These are phyloP conservation scores for Pandion haliaetus DNA, from an alignment of 2,113 vertebrate genomes.

Conservation along the genomic window DNA sequence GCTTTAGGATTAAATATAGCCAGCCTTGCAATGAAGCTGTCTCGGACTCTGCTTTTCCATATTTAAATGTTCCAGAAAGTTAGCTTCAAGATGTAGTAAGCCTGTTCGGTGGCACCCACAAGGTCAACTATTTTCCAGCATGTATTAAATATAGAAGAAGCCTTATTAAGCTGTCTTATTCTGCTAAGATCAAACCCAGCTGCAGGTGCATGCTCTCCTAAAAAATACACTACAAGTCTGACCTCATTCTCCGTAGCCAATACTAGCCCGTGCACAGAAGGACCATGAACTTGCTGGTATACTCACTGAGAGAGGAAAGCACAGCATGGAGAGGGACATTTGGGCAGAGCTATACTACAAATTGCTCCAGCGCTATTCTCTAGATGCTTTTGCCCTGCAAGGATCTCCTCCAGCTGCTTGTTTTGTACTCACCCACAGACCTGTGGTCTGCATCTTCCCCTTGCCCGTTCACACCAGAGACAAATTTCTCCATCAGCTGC, in stretches of 20 bases:
- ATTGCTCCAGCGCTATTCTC: neutral
- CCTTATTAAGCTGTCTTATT: neutral
- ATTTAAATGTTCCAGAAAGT: conserved; percentile 17
- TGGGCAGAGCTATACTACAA: neutral
- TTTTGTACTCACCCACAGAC: neutral
- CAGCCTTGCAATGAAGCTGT: neutral
- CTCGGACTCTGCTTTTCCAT: neutral
- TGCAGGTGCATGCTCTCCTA: neutral
- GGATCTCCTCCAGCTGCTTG: neutral
- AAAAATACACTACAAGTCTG: neutral
- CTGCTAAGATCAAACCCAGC: neutral
- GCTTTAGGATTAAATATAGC: conserved; percentile 38
- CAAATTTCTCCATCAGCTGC: neutral
- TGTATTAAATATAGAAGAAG: neutral
- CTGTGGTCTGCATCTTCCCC: neutral
- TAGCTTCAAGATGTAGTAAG: neutral
- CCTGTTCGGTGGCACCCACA: neutral
- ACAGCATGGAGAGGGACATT: neutral
- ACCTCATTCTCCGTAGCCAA: neutral
- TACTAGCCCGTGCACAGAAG: fast-evolving
- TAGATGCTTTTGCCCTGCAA: neutral
- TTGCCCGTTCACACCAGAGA: neutral
- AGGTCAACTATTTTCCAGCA: neutral
- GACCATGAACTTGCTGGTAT: neutral
- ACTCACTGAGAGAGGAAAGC: neutral